Evolutionary conservation across 2,113 vertebrate genomes (phyloP).

Genomic region (Columba janthina): DNA sequence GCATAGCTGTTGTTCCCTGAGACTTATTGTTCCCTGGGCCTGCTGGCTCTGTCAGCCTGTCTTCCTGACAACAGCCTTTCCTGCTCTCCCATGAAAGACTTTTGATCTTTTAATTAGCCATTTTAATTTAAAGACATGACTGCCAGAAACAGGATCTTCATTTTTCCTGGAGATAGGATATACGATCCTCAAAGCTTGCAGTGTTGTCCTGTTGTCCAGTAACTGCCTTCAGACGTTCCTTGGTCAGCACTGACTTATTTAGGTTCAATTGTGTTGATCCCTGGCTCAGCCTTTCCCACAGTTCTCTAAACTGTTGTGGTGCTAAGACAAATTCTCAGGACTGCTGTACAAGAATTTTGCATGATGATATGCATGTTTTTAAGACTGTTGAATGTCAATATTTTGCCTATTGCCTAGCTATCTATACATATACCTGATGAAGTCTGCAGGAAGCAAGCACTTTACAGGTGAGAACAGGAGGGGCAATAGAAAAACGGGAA

Average conservation of each 20-base stretch:
- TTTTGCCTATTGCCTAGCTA: neutral
- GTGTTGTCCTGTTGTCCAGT: neutral
- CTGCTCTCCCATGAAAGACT: neutral
- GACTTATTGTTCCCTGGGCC: neutral
- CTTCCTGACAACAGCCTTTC: constrained; percentile 5
- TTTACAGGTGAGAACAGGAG: neutral
- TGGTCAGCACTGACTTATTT: neutral
- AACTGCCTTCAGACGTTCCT: constrained; percentile 8
- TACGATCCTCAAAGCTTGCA: neutral
- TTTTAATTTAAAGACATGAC: neutral
- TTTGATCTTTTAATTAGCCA: neutral
- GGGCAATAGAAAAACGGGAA: neutral
- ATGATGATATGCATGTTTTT: neutral
- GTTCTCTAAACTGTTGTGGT: neutral
- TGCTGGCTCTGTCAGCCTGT: neutral
- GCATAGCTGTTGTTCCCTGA: neutral
- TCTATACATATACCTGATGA: accelerated
- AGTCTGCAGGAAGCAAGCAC: neutral
- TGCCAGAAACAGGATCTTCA: neutral
- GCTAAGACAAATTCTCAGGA: neutral
- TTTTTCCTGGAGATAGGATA: neutral
- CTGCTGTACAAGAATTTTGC: neutral
- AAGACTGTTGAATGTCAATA: neutral
- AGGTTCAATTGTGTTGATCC: neutral
- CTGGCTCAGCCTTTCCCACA: neutral